Evolutionary conservation across 2,113 vertebrate genomes (phyloP).

Genomic region (Microcebus jonahi): DNA sequence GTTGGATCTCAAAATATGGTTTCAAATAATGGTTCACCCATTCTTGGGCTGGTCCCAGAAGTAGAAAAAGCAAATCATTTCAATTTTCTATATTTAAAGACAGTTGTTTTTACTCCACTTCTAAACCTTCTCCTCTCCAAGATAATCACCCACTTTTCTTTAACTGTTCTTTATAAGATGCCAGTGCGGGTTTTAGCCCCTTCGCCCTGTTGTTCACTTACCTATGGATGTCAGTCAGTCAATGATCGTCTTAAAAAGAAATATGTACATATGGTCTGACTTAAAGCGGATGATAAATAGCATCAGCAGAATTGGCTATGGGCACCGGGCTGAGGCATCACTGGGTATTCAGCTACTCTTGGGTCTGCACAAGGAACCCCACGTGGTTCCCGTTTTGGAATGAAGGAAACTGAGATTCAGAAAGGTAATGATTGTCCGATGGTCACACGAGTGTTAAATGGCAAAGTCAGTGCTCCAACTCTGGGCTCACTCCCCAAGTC

Average conservation of each 20-base stretch:
- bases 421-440: background rate
- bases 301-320: background rate
- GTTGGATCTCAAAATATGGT: background rate
- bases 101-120: background rate
- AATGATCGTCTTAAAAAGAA: conserved; percentile 46
- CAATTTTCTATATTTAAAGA: background rate
- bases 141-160: background rate
- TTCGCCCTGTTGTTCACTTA: background rate
- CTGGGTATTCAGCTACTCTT: background rate
- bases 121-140: background rate
- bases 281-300: background rate
- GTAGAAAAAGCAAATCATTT: background rate
- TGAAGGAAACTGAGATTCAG: background rate
- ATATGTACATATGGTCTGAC: background rate
- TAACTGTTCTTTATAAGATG: background rate
- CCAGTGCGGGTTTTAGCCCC: background rate
- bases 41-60: background rate
- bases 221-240: background rate
- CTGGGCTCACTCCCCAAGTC: background rate
- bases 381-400: background rate
- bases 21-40: background rate
- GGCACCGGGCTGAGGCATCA: background rate
- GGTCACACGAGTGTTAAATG: background rate
- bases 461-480: background rate
- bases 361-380: background rate